phyloP scores from a whole-genome alignment of 1,140 invertebrate genomes.

The Diachasma alloeum region DNA sequence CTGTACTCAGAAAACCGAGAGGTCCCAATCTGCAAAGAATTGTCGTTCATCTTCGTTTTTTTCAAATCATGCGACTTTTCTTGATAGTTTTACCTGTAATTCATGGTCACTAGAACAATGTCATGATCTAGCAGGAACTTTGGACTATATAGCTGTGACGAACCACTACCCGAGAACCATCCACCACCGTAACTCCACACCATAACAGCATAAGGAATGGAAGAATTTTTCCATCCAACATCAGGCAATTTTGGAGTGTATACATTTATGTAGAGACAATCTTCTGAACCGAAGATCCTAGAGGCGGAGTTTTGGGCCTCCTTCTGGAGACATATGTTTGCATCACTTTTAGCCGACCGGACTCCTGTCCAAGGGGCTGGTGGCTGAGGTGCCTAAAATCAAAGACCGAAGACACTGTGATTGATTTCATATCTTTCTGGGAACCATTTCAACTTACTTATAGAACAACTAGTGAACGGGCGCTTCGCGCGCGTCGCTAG shows the following conservation, averaged over 20 bases:
- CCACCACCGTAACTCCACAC: conserved; percentile 82
- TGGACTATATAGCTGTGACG: conserved; percentile 68
- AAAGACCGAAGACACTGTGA: no score
- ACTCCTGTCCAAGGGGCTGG: conserved; percentile 69
- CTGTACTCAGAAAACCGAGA: conserved; percentile 74
- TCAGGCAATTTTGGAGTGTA: conserved; percentile 71
- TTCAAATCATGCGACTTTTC: no score
- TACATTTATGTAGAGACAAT: conserved; percentile 88
- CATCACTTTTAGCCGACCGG: conserved; percentile 68
- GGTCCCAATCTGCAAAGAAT: conserved; percentile 66
- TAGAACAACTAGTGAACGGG: no score
- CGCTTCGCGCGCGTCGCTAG: no score
- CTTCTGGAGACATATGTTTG: conserved; percentile 75
- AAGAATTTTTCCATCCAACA: not conserved
- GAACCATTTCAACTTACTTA: no score
- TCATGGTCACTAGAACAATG: conserved; percentile 79
- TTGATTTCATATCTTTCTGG: no score
- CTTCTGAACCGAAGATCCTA: conserved; percentile 63
- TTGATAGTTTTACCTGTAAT: conserved; percentile 64
- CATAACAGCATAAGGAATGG: conserved; percentile 70
- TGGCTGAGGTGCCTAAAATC: conserved; percentile 40
- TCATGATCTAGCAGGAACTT: conserved; percentile 78
- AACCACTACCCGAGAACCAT: conserved; percentile 73
- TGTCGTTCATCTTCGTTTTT: no score
- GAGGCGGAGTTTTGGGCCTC: conserved; percentile 71